Base-by-base conservation (phyloP, 2,113 vertebrate genomes). In the Burhinus bistriatus region DNA sequence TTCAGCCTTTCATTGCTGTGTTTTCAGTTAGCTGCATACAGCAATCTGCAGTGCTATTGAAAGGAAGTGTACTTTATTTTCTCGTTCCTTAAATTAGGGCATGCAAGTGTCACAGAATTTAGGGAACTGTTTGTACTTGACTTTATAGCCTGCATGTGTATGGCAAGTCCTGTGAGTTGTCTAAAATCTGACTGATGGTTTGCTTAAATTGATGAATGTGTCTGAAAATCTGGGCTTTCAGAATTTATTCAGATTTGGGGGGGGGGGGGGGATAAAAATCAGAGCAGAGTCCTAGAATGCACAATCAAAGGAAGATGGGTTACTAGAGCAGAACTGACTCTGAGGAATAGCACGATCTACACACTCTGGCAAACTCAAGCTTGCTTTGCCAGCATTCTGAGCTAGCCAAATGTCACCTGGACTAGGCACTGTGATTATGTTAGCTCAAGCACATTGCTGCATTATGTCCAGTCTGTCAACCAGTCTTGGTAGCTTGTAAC, bases 1-100 rank as follows among this genome's bases (percentile, higher is more conserved):
- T 96, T 83, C 89, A 93, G 83, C 83, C 80, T 95, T 93, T 95
- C 84, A 54, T 9, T 90, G 36, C 76, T 81, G 30, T 75, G 87
- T 96, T 92, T 95, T 75, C 72, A 57, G 47, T 75, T 83, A 91
- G 58, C 75, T 87, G 52, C 62, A 25, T 72, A 30, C 51, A 90
- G 30, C 66, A 86, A 44, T 61, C 49, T 83, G 80, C 52, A 90
- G 86, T 69, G 76, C 73, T 75, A 62, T 66, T 94, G 65, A 86
- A 95, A 93, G 71, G 49, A 83, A 27, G 12, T 5, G 3, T 61
- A 38, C 77, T 91, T 81, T 55, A 81, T 95, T 92, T 92, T 93
- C 68, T 86, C 4, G 0, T 52, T 34, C 54, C 78, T 94, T 94
- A 89, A 91, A 90, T 90, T 92, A 51, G 52, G 54, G n/a, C 55